Evolutionary conservation across 1,140 invertebrate species (phyloP), one percentile per base, ranked within the genome.

Genomic region (Aphelenchoides avenae): DNA sequence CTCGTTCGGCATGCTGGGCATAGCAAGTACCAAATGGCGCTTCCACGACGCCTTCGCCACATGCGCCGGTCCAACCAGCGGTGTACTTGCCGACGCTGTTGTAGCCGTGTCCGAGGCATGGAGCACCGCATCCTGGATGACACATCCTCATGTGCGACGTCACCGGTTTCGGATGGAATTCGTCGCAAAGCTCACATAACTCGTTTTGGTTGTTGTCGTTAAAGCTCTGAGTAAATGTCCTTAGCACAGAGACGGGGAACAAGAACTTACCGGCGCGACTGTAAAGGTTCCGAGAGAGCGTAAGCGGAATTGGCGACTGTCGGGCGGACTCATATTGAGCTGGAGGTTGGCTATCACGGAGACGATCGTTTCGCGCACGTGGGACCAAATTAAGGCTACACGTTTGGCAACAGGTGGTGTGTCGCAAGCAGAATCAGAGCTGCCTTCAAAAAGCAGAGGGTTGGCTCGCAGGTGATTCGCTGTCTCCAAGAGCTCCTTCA

Each of bases 91-190:
- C 31, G 39, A 0, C 27, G 41, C 13, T 30, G 41, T 43, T 43
- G 41, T 91, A 91, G 1, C 89, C 89, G 76, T 89, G 88, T 2
- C 88, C 86, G 9, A 85, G 84, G n/a, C 89, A 86, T 57, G 87
- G 84, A 68, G 84, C 84, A 0, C 89, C 88, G 78, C 91, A 94
- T 1, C 91, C 91, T 2, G 87, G 87, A 81, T 95, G 91, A 36
- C 84, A 79, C 65, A 86, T 84, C 41, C 87, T 82, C 89, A 96
- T 91, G 77, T 96, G 91, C 64, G 89, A 87, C 0, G 88, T 91
- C 0, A 94, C 83, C 0, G 89, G 88, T 79, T 86, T 84, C 49
- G 87, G 83, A 69, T 86, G 84, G 74, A 82, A 81, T 18, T 78
- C 79, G 5, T 86, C 88, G 73, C 91, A 96, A 18, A 95, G 80